Evolutionary conservation across 1,140 invertebrate genomes (phyloP).

Genomic region (Oedothorax gibbosus): DNA sequence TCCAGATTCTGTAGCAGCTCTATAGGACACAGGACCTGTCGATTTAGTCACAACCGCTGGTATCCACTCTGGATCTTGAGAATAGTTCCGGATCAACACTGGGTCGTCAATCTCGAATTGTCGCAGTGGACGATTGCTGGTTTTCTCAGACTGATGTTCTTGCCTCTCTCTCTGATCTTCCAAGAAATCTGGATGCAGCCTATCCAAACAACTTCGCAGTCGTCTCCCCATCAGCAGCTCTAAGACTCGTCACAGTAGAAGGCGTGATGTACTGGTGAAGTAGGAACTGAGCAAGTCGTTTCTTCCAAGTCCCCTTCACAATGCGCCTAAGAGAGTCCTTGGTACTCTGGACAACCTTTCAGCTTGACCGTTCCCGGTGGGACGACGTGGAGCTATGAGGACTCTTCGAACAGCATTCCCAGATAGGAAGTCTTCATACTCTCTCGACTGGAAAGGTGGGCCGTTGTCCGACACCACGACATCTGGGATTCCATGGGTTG

Average conservation of each 20-base stretch:
- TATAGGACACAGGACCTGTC: too few relatives aligned
- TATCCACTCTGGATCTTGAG: too few relatives aligned
- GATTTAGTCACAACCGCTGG: too few relatives aligned
- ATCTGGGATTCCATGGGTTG: not conserved
- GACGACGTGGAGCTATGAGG: not conserved
- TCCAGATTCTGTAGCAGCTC: too few relatives aligned
- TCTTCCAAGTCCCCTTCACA: not conserved
- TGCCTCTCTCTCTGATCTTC: not conserved
- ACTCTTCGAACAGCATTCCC: too few relatives aligned
- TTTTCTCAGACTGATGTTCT: not conserved
- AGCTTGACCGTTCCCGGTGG: not conserved
- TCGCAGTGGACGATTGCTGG: too few relatives aligned
- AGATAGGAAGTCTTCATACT: too few relatives aligned
- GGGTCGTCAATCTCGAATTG: not conserved
- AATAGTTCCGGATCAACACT: not conserved
- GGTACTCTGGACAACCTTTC: conserved; percentile 11
- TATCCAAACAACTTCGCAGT: not conserved
- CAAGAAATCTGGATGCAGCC: conserved; percentile 16
- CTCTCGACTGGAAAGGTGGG: too few relatives aligned
- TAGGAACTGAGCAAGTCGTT: not conserved
- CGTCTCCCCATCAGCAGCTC: not conserved
- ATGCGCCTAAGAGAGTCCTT: conserved; percentile 13
- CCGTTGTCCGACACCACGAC: not conserved
- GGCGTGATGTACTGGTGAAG: conserved; percentile 11
- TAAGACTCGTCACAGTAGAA: not conserved